phyloP scores from a whole-genome alignment of 2,113 vertebrate genomes.

The Oostethus manadensis region DNA sequence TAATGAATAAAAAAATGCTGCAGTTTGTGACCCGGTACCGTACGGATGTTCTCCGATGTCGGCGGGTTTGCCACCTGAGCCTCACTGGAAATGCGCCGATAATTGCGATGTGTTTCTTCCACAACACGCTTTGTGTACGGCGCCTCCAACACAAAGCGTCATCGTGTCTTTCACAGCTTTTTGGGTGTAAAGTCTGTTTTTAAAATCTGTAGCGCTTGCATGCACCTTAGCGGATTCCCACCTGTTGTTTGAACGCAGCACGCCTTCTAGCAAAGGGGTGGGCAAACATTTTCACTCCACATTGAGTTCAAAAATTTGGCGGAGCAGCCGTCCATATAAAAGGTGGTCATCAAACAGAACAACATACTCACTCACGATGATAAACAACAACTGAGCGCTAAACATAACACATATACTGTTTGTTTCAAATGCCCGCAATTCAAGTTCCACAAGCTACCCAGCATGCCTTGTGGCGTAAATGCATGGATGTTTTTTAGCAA shows the following conservation, averaged over 20 bases:
- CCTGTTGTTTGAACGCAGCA: neutral
- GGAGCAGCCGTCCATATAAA: too few relatives aligned
- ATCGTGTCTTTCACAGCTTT: neutral
- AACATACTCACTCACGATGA: too few relatives aligned
- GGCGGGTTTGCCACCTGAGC: conserved; percentile 20
- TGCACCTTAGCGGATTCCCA: neutral
- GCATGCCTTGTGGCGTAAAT: too few relatives aligned
- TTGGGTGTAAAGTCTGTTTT: conserved; percentile 1
- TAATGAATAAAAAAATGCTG: conserved; percentile 22
- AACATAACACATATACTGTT: too few relatives aligned
- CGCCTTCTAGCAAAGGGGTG: too few relatives aligned
- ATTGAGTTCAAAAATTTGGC: too few relatives aligned
- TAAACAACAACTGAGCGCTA: too few relatives aligned
- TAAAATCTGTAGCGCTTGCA: neutral
- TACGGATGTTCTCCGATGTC: conserved; percentile 24
- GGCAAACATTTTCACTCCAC: too few relatives aligned
- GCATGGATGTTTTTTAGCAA: too few relatives aligned
- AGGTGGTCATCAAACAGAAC: too few relatives aligned
- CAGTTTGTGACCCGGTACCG: conserved; percentile 31
- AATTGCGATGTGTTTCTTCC: conserved; percentile 14
- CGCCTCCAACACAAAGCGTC: neutral
- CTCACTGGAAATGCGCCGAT: conserved; percentile 4
- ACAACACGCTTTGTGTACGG: conserved; percentile 3
- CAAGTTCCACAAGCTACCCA: too few relatives aligned
- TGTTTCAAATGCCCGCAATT: too few relatives aligned